Base-by-base conservation (phyloP, 2,797 vertebrate species). In the Tapirus indicus region DNA sequence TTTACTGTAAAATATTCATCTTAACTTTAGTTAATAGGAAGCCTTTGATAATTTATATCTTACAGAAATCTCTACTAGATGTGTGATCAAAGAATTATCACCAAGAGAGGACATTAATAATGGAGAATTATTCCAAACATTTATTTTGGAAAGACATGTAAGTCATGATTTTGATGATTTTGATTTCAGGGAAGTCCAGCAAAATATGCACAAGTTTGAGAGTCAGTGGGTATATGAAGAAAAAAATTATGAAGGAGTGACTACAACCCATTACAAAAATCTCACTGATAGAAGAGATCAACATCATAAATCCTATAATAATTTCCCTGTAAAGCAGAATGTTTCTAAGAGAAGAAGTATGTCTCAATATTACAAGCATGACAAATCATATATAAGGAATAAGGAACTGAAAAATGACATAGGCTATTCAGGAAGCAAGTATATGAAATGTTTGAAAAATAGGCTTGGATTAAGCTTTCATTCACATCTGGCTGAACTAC, bases 291-390 rank as follows among this genome's bases (percentile, higher is more conserved):
- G 2, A 29, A 32, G 29, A 83, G 54, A 29, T 18, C 78, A n/a
- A 9, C 14, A 58, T 35, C 38, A 27, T 25, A 72, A 27, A 21
- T 77, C 38, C 64, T 74, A 35, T 54, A 74, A 54, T 60, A 20
- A 27, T 41, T 78, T 88, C 18, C 35, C 21, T 69, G 6, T 54
- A 20, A 78, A 72, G 4, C 78, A n/a, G 35, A 83, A 12, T 58
- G 16, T 77, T 75, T 68, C 54, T 44, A 4, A 64, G 20, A 74
- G 62, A 25, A 74, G 62, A 75, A 58, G 17, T 78, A 5, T 29
- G 2, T 92, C 74, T 72, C 91, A 92, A 54, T 97, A 89, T 78
- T 83, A 44, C 21, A 94, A 84, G 68, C 60, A 90, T 56, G 86
- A 74, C 25, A 94, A 87, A 38, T 72, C 60, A 10, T 91, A 35